A percentile compares a stretch with the other conserved stretches of the same genome.
These are phyloP conservation scores for Tholera decimalis DNA, from an alignment of 2,888 invertebrate species.

Conservation along the genomic window DNA sequence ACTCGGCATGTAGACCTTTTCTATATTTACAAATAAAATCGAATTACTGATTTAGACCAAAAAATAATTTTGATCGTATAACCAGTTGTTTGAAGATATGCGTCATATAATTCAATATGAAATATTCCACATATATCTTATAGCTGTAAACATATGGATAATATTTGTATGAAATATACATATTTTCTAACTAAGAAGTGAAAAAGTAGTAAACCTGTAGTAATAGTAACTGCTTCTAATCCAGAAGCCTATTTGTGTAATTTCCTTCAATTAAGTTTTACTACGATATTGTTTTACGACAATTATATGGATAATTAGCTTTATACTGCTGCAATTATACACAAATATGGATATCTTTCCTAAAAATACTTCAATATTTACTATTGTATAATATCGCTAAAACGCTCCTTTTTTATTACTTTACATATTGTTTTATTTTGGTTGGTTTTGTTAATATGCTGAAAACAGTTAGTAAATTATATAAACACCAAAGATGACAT, in stretches of 20 bases:
- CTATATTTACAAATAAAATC: slow-evolving; percentile 29
- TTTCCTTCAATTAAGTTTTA: slow-evolving; percentile 45
- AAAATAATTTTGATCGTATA: neutral
- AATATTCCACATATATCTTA: neutral
- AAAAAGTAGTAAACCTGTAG: too few species aligned
- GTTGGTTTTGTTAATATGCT: neutral
- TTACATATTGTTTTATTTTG: neutral
- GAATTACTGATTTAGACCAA: slow-evolving; percentile 1
- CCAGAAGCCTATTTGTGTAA: slow-evolving; percentile 34
- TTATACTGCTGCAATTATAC: slow-evolving; percentile 33
- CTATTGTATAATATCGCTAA: slow-evolving; percentile 1
- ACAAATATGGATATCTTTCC: slow-evolving; percentile 20
- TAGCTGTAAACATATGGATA: neutral
- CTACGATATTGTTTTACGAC: slow-evolving; percentile 41
- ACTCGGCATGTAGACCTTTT: slow-evolving; percentile 54
- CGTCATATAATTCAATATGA: neutral
- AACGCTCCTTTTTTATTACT: neutral
- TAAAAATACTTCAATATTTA: neutral
- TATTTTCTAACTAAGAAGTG: neutral
- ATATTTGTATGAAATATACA: neutral
- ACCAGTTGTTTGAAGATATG: neutral
- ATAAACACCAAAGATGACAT: slow-evolving; percentile 1
- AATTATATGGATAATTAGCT: slow-evolving; percentile 24
- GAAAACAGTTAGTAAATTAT: slow-evolving; percentile 1
- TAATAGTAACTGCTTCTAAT: slow-evolving; percentile 17